A percentile compares a stretch with the other conserved stretches of the same genome.
Evolutionary conservation across 2,113 vertebrate genomes (phyloP).

Genomic region (Corynorhinus townsendii): DNA sequence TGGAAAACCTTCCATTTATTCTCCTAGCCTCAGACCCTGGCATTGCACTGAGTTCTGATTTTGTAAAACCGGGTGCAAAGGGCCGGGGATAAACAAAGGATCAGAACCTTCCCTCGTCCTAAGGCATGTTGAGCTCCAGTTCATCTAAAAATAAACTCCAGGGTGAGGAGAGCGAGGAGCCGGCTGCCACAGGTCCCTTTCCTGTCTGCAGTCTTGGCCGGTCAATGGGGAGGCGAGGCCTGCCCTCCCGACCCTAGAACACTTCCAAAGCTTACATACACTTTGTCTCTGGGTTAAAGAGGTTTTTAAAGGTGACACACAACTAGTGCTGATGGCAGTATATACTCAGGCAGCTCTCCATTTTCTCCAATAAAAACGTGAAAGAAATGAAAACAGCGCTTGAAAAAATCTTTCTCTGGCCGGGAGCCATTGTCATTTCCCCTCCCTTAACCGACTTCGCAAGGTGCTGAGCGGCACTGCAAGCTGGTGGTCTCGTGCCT

Average conservation of each 20-base stretch:
- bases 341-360: neutral
- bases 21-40: neutral
- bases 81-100: neutral
- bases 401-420: constrained; percentile 8
- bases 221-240: neutral
- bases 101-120: neutral
- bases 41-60: neutral
- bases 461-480: neutral
- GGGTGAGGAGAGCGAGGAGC: neutral
- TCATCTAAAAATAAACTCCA: neutral
- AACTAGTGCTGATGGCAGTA: constrained; percentile 8
- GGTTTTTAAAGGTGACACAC: constrained; percentile 18
- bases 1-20: neutral
- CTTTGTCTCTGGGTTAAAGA: constrained; percentile 31
- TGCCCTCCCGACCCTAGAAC: neutral
- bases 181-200: neutral
- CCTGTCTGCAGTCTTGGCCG: neutral
- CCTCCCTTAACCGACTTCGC: neutral
- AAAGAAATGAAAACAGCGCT: constrained; percentile 54
- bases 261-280: neutral
- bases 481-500: constrained; percentile 34
- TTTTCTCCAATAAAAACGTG: constrained; percentile 51
- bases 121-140: neutral
- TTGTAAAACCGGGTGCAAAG: neutral
- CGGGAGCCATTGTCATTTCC: neutral